A percentile compares a stretch with the other conserved stretches of the same genome.
Conservation (phyloP, 2,113 vertebrate species). For the Origma solitaria region DNA sequence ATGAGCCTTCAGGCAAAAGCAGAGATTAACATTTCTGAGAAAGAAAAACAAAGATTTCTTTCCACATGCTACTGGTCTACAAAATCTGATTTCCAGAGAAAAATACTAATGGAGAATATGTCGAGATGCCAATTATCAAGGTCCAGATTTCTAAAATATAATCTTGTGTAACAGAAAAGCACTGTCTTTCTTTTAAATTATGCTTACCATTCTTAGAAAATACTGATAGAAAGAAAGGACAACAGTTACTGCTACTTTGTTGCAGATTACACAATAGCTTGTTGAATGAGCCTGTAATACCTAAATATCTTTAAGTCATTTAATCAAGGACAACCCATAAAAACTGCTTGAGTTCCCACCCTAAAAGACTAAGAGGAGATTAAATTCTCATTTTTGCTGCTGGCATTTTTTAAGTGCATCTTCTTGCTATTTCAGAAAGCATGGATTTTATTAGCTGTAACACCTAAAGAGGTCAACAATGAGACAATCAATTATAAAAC, state of each 20-base stretch:
- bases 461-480: not conserved
- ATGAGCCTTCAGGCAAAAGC: constrained; percentile 46
- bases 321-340: not conserved
- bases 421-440: not conserved
- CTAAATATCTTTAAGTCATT: not conserved
- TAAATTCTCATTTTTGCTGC: not conserved
- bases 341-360: not conserved
- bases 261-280: not conserved
- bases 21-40: constrained; percentile 53
- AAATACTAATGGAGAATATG: constrained; percentile 21
- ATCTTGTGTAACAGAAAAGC: not conserved
- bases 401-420: not conserved
- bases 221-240: not conserved
- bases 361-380: not conserved
- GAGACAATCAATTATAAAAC: not conserved
- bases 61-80: not conserved
- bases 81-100: constrained; percentile 40
- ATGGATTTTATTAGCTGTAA: not conserved
- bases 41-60: constrained; percentile 44
- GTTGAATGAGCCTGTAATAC: not conserved
- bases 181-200: not conserved
- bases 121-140: constrained; percentile 9
- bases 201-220: not conserved
- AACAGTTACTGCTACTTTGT: not conserved
- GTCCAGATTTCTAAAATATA: constrained; percentile 1